These are phyloP conservation scores for Noctua comes DNA, from an alignment of 2,888 invertebrate genomes.

Conservation along the genomic window DNA sequence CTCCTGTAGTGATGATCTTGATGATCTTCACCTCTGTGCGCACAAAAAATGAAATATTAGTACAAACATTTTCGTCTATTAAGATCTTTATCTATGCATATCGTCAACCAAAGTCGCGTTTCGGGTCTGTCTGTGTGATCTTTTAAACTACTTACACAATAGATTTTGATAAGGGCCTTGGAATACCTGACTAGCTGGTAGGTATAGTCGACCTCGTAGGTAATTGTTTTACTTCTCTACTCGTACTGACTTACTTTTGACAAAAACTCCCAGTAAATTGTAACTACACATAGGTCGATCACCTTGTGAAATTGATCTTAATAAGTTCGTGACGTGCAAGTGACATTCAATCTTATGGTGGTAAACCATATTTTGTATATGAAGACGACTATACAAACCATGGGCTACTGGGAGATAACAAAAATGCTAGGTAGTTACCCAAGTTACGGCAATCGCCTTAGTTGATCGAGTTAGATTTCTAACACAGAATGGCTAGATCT, in stretches of 20 bases:
- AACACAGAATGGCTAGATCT: neutral
- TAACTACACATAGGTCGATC: neutral
- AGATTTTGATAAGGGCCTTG: slow-evolving; percentile 1
- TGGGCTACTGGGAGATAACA: neutral
- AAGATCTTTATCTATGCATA: neutral
- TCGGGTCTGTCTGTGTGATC: slow-evolving; percentile 4
- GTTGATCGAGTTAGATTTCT: neutral
- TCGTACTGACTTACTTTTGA: slow-evolving; percentile 2
- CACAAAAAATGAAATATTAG: slow-evolving; percentile 10
- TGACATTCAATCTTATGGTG: neutral
- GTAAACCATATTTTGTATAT: neutral
- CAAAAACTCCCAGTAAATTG: neutral
- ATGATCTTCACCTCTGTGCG: slow-evolving; percentile 69
- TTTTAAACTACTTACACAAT: neutral
- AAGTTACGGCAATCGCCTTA: neutral
- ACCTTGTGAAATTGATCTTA: neutral
- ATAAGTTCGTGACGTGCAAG: neutral
- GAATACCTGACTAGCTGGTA: slow-evolving; percentile 1
- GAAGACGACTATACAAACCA: neutral
- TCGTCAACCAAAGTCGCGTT: neutral
- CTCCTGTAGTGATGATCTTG: slow-evolving; percentile 66
- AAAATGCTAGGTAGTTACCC: neutral
- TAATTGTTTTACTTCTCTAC: neutral
- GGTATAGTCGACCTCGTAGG: neutral
- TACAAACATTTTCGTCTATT: neutral